A percentile compares a stretch with the other conserved stretches of the same genome.
Evolutionary conservation across 2,888 invertebrate genomes (phyloP).

Genomic region (Pelosia muscerda): DNA sequence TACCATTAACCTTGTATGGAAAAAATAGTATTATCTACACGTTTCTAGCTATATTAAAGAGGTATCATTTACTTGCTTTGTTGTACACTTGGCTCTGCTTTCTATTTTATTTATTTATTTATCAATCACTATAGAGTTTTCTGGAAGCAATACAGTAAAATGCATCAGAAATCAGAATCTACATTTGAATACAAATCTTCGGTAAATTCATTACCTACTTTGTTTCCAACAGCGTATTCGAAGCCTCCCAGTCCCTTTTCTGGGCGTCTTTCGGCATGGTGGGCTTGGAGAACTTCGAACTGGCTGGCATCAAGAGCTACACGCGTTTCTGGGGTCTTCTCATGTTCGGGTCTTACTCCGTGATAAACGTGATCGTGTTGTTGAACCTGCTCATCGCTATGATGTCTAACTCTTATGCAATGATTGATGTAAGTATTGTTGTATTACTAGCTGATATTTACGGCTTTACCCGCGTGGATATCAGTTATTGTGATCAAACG

Average conservation of each 20-base stretch:
- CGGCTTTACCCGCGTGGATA: too few species aligned
- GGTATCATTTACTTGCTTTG: too few species aligned
- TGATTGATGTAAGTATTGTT: conserved; percentile 92
- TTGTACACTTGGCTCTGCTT: too few species aligned
- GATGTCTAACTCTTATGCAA: conserved; percentile 98
- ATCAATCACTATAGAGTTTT: too few species aligned
- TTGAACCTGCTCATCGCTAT: conserved; percentile 98
- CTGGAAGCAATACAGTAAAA: too few species aligned
- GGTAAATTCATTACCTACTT: not conserved
- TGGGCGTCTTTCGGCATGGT: conserved; percentile 99
- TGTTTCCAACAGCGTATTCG: conserved; percentile 91
- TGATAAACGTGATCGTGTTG: conserved; percentile 97
- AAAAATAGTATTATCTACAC: too few species aligned
- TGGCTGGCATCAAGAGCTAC: conserved; percentile 95
- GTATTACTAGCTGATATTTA: too few species aligned
- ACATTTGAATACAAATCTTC: not conserved
- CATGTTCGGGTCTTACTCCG: conserved; percentile 98
- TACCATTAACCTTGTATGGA: too few species aligned
- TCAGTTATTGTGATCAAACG: too few species aligned
- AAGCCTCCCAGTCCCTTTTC: conserved; percentile 97
- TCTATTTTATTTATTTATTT: too few species aligned
- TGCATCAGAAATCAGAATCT: too few species aligned
- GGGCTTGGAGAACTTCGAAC: conserved; percentile 94
- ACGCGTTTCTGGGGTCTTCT: conserved; percentile 98
- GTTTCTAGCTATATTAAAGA: too few species aligned